Evolutionary conservation across 2,888 invertebrate genomes (phyloP), one percentile per base, ranked within the genome.

Genomic region (Parthenolecanium corni): DNA sequence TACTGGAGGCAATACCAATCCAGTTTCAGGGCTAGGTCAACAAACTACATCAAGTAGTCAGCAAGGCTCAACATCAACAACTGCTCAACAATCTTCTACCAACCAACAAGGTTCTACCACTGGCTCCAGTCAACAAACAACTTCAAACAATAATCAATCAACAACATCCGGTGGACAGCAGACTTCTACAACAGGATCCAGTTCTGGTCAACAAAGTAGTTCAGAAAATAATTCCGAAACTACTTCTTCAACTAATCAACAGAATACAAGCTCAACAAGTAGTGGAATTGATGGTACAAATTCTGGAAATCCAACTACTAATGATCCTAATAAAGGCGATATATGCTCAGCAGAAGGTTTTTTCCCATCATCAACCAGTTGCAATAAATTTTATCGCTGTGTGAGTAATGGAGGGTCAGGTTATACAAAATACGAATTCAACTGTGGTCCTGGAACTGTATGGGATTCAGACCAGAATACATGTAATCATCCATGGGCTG

Each of bases 351-450:
- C 73, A 20, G 80, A 80, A 71, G 85, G 84, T 5, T 84, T 80
- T 68, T 81, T 79, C 74, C 77, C 81, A 0, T 76, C 82, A 70
- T 79, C 79, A 2, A 74, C 77, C 47, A 70, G 77, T 64, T 85
- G 85, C 68, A 77, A 76, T 25, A 82, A 80, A 69, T 85, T 84
- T 72, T 82, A 83, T 69, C 78, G 84, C 44, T 85, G 85, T 70
- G 82, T 76, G 16, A 71, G 73, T 53, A 75, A 77, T 64, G 78
- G 75, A 0, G 78, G 75, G 1, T 75, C 75, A 62, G 72, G 73
- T 18, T 78, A 71, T 66, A 77, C 71, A 4, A 77, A 75, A 68
- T 78, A 78, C 68, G 80, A 82, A 53, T 84, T 83, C 68, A 73
- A 75, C 57, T 85, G 85, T 69, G 80, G 80, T 0, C 77, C 79